Base-by-base conservation (phyloP, 1,140 invertebrate species). In the Caenorhabditis inopinata region DNA sequence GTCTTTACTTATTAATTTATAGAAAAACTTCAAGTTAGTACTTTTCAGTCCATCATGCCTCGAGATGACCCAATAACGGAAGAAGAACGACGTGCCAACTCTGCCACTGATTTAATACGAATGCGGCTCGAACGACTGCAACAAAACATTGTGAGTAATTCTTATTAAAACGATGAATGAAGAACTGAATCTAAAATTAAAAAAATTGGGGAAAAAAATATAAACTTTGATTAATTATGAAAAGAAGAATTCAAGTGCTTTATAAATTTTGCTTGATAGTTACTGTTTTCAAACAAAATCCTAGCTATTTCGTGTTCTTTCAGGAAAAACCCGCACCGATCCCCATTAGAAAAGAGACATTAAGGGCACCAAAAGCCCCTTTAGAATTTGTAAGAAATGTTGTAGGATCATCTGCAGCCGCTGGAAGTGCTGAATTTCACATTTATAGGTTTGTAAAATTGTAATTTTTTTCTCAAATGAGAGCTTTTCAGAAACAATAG, bases 391-490 rank as follows among this genome's bases (percentile, higher is more conserved):
- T 84, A 12, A 80, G 83, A n/a, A 84, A 84, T 73, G 83, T 84
- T 3, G 83, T 87, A 58, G 86, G 86, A 29, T 87, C 86, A 11
- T 88, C 86, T n/a, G 86, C 86, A 12, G 86, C 86, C 12, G 86
- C 86, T 25, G 84, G 86, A 38, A 87, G 85, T 78, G 84, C 86
- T 16, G 86, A 87, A 46, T 87, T 87, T 68, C 86, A 87, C 74
- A 87, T 87, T 74, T 85, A 82, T 79, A 85, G 86, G 78, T 79
- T 32, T 14, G 32, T 12, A 74, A 42, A 42, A 5, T 29, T 29
- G 14, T 74, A 21, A 18, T 35, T 76, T 49, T 77, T 11, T 53
- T 53, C 48, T 47, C n/a, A 74, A 2, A 11, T 48, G 16, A 6
- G 16, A 12, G 21, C 11, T 86, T 73, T 85, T 76, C 76, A 85